Base-by-base conservation (phyloP, 2,888 invertebrate species). In the Heliconius cydno region DNA sequence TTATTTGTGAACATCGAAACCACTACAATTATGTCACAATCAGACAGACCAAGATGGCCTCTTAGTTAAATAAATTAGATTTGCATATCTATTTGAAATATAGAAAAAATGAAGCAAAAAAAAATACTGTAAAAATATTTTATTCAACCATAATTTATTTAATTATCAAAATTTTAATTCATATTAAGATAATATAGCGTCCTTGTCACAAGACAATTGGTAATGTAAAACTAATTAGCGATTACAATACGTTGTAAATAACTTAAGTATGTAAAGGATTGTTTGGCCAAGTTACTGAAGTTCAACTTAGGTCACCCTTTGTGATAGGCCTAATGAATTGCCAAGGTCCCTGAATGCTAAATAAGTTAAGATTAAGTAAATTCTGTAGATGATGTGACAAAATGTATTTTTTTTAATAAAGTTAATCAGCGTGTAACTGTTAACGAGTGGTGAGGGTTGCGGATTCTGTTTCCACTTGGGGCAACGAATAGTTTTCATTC, bases 201-300 rank as follows among this genome's bases (percentile, higher is more conserved):
- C 82, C 82, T 82, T 79, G 82, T 77, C 30, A 72, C 73, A 78
- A 63, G 68, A 77, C 77, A 77, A 73, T 78, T 81, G 80, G 70
- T 80, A 84, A 82, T 85, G 84, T 84, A 86, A 81, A 83, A 85
- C 84, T 86, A 87, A 88, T 88, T 89, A 89, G 81, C 84, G 84
- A 81, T 83, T 86, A 88, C 86, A 86, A 88, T 87, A 85, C 83
- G 84, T 83, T 83, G 84, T 85, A 86, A 86, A 88, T 88, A 82
- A 81, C 77, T 76, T 79, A 67, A 83, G 82, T 84, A 83, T 84
- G 85, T 86, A 84, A 84, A 82, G 84, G 79, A 85, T 84, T 85
- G 85, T 86, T 82, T 84, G 81, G 79, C 84, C 76, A 81, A 78
- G 77, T 52, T 73, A 83, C 82, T 84, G 84, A 87, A 88, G 88